phyloP scores from a whole-genome alignment of 2,888 invertebrate species.

The Agrotis ipsilon region DNA sequence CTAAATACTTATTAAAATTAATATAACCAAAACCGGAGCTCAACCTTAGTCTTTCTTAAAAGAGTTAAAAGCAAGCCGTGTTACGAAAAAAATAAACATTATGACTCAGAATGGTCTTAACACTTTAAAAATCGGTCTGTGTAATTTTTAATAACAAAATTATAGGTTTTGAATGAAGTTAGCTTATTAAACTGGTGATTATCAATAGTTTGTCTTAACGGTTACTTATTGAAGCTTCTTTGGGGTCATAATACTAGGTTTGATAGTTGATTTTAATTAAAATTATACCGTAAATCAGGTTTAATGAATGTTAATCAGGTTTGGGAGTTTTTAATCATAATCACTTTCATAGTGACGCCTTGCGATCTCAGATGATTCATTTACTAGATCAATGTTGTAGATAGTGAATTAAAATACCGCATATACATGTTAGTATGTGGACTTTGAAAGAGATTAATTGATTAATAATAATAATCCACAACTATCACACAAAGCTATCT shows the following conservation, averaged over 20 bases:
- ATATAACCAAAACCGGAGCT: slow-evolving; percentile 14
- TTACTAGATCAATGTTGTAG: slow-evolving; percentile 6
- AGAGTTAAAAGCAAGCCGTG: slow-evolving; percentile 62
- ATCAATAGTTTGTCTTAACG: slow-evolving; percentile 49
- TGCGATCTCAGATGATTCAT: slow-evolving; percentile 33
- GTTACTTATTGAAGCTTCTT: slow-evolving; percentile 42
- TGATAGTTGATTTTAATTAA: slow-evolving; percentile 57
- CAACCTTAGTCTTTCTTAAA: slow-evolving; percentile 45
- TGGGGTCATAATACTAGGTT: slow-evolving; percentile 50
- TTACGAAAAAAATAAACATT: slow-evolving; percentile 71
- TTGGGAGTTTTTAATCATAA: slow-evolving; percentile 27
- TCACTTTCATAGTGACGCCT: slow-evolving; percentile 41
- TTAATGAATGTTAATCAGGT: slow-evolving; percentile 49
- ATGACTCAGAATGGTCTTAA: slow-evolving; percentile 69
- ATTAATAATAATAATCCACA: no score
- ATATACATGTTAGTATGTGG: background rate
- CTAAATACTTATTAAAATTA: no score
- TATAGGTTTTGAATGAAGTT: slow-evolving; percentile 65
- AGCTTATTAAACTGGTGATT: slow-evolving; percentile 55
- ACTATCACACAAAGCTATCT: no score
- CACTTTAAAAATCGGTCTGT: slow-evolving; percentile 74
- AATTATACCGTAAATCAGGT: slow-evolving; percentile 33
- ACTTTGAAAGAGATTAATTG: no score
- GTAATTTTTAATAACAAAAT: slow-evolving; percentile 77
- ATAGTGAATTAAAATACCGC: background rate